Evolutionary conservation across 2,113 vertebrate genomes (phyloP).

Genomic region (Rhabdornis inornatus): DNA sequence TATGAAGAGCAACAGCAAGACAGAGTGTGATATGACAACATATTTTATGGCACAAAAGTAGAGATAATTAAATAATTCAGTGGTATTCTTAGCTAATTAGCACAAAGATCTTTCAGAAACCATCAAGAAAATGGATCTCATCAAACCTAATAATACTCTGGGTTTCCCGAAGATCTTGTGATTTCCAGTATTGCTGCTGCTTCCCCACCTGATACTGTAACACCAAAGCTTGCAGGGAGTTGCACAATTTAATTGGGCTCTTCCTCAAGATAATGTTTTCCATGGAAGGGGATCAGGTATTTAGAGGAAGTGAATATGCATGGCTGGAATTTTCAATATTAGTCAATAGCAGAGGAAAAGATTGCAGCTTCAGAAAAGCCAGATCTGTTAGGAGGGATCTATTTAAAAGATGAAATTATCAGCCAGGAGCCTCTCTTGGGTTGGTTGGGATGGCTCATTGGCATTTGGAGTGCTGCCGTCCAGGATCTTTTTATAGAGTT

Average conservation of each 20-base stretch:
- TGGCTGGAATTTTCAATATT: neutral
- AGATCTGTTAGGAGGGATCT: neutral
- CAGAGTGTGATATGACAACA: constrained; percentile 72
- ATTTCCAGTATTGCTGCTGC: neutral
- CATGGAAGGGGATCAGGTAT: neutral
- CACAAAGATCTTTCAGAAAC: constrained; percentile 66
- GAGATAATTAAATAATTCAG: constrained; percentile 77
- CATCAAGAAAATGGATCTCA: constrained; percentile 72
- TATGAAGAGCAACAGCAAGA: constrained; percentile 63
- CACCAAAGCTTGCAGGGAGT: neutral
- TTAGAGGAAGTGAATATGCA: neutral
- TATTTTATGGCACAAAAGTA: constrained; percentile 72
- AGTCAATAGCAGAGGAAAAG: neutral
- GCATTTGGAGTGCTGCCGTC: neutral
- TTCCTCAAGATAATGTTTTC: neutral
- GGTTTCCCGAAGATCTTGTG: constrained; percentile 18
- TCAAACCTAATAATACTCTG: constrained; percentile 54
- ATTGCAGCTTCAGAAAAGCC: neutral
- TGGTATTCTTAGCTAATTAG: constrained; percentile 74
- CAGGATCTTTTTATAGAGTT: neutral
- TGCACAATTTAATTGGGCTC: neutral
- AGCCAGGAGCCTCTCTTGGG: neutral
- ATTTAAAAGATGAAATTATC: neutral
- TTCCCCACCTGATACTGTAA: neutral
- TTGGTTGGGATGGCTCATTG: neutral